Evolutionary conservation across 2,797 vertebrate species (phyloP), one percentile per base, ranked within the genome.

Genomic region (Danio aesculapii): DNA sequence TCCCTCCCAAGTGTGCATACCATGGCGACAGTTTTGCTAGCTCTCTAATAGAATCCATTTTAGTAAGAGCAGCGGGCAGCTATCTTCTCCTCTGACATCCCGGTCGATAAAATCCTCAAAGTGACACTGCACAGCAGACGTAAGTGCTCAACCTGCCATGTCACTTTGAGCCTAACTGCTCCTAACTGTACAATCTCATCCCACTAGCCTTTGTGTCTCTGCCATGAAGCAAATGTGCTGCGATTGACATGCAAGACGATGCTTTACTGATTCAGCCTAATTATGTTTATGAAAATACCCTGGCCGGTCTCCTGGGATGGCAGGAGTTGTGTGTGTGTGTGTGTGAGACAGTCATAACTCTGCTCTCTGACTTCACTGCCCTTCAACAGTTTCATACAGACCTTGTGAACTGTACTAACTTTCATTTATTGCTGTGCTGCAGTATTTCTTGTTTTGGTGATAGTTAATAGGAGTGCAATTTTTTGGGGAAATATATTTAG

Each of bases 131-230:
- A 89, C 84, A 70, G 58, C 89, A 89, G 81, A 89, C 90, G 87
- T 89, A 88, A 86, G 87, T 83, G 84, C 84, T 86, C 84, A 91
- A 88, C 88, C 90, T 85, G 85, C 83, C 74, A 78, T 92, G 92
- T 94, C 92, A 93, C 92, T 89, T 93, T 94, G 90, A 88, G 90
- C 93, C 93, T 93, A 93, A 93, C 88, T 87, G 90, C 89, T 82
- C 82, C 66, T 75, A 47, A 64, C 83, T 61, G 30, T 17, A 61
- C 81, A 91, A 87, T 89, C 87, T 90, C 88, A 88, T 87, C 75
- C 84, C 86, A 64, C 90, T 87, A 87, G 88, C 86, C 82, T 88
- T 84, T 82, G 64, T 84, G 75, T 66, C 63, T 66, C 43, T 69
- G 70, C 61, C 74, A 64, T 30, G 46, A 62, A 14, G 47, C 39